Evolutionary conservation across 1,140 invertebrate species (phyloP).

Genomic region (Bactericera cockerelli): DNA sequence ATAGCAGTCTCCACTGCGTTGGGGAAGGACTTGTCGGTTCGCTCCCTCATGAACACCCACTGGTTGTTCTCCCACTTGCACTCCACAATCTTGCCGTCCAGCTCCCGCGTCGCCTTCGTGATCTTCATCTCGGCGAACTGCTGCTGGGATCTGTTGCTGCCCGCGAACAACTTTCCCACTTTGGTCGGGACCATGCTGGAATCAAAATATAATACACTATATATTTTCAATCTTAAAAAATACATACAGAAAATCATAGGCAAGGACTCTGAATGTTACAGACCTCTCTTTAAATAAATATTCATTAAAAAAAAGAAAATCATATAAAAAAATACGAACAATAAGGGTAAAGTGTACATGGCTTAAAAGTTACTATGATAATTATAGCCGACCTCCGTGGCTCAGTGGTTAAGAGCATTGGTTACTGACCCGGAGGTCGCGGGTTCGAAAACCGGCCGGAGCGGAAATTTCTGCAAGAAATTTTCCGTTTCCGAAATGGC

Average conservation of each 20-base stretch:
- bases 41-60: conserved; percentile 92
- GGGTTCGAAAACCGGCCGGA: no score
- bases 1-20: conserved; percentile 69
- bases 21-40: conserved; percentile 94
- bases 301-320: conserved; percentile 10
- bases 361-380: no score
- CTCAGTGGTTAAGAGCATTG: no score
- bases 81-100: conserved; percentile 92
- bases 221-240: conserved; percentile 14
- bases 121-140: conserved; percentile 61
- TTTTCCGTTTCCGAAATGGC: no score
- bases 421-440: no score
- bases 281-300: no score
- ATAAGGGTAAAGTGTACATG: no score
- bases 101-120: conserved; percentile 53
- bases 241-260: neutral
- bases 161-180: conserved; percentile 66
- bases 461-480: no score
- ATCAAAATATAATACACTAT: no score
- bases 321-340: no score
- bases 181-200: conserved; percentile 52
- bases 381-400: no score
- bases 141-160: conserved; percentile 34
- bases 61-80: conserved; percentile 59
- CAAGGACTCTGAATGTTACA: no score